Evolutionary conservation across 2,113 vertebrate species (phyloP).

Genomic region (Carassius gibelio): DNA sequence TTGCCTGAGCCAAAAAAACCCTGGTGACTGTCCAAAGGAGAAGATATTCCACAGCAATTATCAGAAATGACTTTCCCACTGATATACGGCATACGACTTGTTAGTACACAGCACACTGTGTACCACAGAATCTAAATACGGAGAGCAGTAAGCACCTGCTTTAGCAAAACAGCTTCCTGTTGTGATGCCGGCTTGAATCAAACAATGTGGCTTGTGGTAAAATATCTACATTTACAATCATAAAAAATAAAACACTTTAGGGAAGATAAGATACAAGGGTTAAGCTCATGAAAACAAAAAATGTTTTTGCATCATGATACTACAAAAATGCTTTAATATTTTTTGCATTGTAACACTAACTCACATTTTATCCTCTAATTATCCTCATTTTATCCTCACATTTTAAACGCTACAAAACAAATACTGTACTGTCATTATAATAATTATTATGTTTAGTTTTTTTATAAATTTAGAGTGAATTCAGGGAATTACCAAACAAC

Average conservation of each 20-base stretch:
- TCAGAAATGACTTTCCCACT: neutral
- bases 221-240: neutral
- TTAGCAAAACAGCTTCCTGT: conserved; percentile 10
- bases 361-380: neutral
- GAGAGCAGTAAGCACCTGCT: neutral
- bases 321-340: neutral
- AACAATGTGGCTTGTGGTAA: neutral
- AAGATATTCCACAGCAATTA: conserved; percentile 15
- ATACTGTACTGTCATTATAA: neutral
- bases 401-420: neutral
- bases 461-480: neutral
- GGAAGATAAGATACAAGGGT: neutral
- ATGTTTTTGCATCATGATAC: neutral
- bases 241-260: neutral
- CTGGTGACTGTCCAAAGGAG: neutral
- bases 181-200: neutral
- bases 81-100: neutral
- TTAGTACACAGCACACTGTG: neutral
- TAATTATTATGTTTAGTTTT: no score
- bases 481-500: neutral
- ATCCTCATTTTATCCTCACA: neutral
- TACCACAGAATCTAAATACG: neutral
- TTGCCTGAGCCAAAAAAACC: neutral
- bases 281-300: neutral
- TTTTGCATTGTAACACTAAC: neutral